A percentile compares a stretch with the other conserved stretches of the same genome.
Evolutionary conservation across 2,113 vertebrate species (phyloP).

Genomic region (Centropristis striata): DNA sequence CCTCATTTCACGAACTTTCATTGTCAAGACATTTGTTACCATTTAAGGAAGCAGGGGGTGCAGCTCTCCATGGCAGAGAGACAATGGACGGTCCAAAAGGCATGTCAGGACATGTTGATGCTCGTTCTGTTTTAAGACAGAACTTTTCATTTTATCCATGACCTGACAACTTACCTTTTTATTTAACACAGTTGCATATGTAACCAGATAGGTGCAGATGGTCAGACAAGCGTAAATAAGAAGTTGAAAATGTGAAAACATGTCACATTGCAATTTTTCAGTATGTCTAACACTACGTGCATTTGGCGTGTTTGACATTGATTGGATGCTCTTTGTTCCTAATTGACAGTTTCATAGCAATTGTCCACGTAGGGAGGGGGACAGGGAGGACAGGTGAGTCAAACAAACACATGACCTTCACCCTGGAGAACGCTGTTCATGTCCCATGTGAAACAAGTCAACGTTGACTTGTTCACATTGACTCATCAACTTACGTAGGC

Average conservation of each 20-base stretch:
- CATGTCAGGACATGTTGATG: neutral
- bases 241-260: neutral
- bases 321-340: neutral
- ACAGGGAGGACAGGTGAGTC: too few species aligned
- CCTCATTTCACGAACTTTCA: constrained; percentile 46
- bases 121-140: neutral
- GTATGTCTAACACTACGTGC: neutral
- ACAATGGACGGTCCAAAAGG: constrained; percentile 4
- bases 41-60: constrained; percentile 57
- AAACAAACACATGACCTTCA: too few species aligned
- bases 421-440: too few species aligned
- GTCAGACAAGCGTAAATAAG: neutral
- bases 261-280: neutral
- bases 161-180: neutral
- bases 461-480: too few species aligned
- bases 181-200: neutral
- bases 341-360: neutral
- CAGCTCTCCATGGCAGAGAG: neutral
- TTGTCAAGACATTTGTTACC: constrained; percentile 54
- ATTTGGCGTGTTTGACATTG: neutral
- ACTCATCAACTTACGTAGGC: too few species aligned
- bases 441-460: too few species aligned
- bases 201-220: neutral
- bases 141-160: neutral
- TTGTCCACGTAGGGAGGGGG: too few species aligned